Evolutionary conservation across 2,113 vertebrate genomes (phyloP).

Genomic region (Herpetotheres cachinnans): DNA sequence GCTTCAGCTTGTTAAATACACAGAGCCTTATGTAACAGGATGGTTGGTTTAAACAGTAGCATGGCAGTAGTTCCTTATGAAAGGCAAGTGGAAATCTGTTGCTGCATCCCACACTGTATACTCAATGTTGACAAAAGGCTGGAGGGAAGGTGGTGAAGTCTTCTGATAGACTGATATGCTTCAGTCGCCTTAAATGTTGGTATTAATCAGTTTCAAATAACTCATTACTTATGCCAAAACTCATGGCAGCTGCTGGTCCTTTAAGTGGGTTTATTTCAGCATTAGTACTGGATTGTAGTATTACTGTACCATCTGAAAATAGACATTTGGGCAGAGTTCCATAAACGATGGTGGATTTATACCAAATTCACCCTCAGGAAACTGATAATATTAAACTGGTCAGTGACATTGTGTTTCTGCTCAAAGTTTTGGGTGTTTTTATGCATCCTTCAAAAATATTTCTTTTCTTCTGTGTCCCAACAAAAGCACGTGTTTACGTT

Average conservation of each 20-base stretch:
- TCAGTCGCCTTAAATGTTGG: neutral
- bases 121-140: neutral
- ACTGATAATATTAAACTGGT: neutral
- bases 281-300: neutral
- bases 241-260: neutral
- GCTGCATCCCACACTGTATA: neutral
- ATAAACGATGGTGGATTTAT: neutral
- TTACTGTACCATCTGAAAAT: neutral
- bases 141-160: neutral
- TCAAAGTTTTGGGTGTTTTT: neutral
- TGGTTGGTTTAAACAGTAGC: neutral
- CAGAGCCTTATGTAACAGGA: neutral
- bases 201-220: neutral
- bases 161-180: neutral
- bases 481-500: neutral
- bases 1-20: neutral
- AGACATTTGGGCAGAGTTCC: neutral
- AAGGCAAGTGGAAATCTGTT: neutral
- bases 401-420: neutral
- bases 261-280: fast-evolving
- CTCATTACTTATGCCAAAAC: neutral
- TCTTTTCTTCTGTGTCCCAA: neutral
- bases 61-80: neutral
- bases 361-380: neutral
- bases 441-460: neutral